phyloP scores from a whole-genome alignment of 92 coral and sea anemone species.

The Paramuricea clavata region DNA sequence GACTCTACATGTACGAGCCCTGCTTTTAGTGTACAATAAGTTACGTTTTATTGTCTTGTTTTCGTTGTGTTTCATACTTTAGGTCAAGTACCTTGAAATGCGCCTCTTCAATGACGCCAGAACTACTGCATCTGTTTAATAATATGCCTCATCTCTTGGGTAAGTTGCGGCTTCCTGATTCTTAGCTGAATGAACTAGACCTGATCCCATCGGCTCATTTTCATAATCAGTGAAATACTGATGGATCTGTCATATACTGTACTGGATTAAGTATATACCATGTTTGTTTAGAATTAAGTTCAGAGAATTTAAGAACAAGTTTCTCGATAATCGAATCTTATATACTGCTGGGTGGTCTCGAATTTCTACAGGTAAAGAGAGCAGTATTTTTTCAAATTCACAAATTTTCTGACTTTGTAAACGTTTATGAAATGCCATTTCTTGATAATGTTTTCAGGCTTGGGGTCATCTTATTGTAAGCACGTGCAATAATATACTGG shows the following conservation, averaged over 20 bases:
- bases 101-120: slow-evolving; percentile 82
- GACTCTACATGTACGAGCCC: no score
- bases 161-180: neutral
- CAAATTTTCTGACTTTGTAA: no score
- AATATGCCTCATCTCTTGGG: slow-evolving; percentile 88
- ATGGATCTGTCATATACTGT: no score
- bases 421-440: no score
- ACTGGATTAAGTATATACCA: neutral
- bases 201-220: no score
- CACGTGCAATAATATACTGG: slow-evolving; percentile 79
- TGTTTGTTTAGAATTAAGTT: slow-evolving; percentile 72
- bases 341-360: slow-evolving; percentile 76
- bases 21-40: no score
- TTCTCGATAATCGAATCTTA: slow-evolving; percentile 92
- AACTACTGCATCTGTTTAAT: slow-evolving; percentile 84
- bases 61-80: neutral
- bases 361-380: slow-evolving; percentile 85
- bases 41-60: no score
- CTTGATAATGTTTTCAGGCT: slow-evolving; percentile 58
- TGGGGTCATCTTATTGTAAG: slow-evolving; percentile 75
- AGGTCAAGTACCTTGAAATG: slow-evolving; percentile 90
- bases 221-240: no score
- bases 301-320: slow-evolving; percentile 92
- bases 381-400: no score
- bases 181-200: neutral